phyloP scores from a whole-genome alignment of 2,113 vertebrate species.

The Colossoma macropomum region DNA sequence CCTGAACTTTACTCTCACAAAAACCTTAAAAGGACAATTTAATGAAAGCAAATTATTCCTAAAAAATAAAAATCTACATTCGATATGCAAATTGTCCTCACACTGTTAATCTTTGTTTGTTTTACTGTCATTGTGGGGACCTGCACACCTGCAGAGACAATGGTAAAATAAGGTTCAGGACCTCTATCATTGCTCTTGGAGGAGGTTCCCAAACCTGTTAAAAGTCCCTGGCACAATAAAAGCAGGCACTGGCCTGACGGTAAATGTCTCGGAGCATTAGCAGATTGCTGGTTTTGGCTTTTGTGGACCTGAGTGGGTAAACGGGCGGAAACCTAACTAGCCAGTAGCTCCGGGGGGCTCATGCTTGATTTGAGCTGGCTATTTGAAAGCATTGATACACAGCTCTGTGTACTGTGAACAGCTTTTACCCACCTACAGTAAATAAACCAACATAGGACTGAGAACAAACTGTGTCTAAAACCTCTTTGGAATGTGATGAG shows the following conservation, averaged over 20 bases:
- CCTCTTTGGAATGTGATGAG: conserved; percentile 5
- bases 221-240: conserved; percentile 64
- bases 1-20: too few relatives aligned
- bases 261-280: conserved; percentile 39
- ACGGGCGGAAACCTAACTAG: conserved; percentile 53
- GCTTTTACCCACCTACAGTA: conserved; percentile 20
- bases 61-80: too few relatives aligned
- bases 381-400: conserved; percentile 36
- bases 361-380: conserved; percentile 19
- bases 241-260: conserved; percentile 34
- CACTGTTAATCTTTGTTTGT: too few relatives aligned
- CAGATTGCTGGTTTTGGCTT: conserved; percentile 58
- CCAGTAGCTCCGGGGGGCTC: conserved; percentile 41
- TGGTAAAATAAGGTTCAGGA: conserved; percentile 11
- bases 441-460: conserved; percentile 12
- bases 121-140: background rate
- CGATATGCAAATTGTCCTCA: too few relatives aligned
- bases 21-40: too few relatives aligned
- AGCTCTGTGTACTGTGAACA: conserved; percentile 22
- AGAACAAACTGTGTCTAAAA: conserved; percentile 14
- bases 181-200: conserved; percentile 51
- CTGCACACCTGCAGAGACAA: conserved; percentile 46
- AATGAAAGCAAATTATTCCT: too few relatives aligned
- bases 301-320: conserved; percentile 41
- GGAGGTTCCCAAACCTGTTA: conserved; percentile 46